These are phyloP conservation scores for Bombus terrestris DNA, from an alignment of 1,140 invertebrate genomes.

Conservation along the genomic window DNA sequence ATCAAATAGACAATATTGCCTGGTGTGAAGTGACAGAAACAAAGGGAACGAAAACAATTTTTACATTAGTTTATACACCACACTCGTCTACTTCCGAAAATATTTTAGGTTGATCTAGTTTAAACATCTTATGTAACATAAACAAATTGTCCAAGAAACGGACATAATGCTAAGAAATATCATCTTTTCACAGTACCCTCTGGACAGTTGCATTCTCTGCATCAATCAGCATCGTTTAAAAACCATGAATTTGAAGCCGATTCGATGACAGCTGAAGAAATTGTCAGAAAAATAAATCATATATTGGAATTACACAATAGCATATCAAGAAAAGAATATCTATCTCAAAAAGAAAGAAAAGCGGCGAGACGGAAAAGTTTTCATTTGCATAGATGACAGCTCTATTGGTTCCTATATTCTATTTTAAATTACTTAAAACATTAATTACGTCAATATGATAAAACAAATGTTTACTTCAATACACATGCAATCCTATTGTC, in stretches of 20 bases:
- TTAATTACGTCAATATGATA: slow-evolving; percentile 27
- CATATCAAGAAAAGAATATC: slow-evolving; percentile 90
- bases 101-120: slow-evolving; percentile 73
- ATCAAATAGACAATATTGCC: slow-evolving; percentile 93
- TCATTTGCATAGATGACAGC: slow-evolving; percentile 81
- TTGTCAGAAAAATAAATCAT: slow-evolving; percentile 93
- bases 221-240: slow-evolving; percentile 87
- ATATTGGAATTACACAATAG: slow-evolving; percentile 92
- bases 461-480: slow-evolving; percentile 6
- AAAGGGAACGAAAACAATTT: slow-evolving; percentile 85
- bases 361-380: slow-evolving; percentile 84
- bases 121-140: background rate
- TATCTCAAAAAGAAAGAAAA: slow-evolving; percentile 85
- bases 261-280: slow-evolving; percentile 88
- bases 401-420: slow-evolving; percentile 69
- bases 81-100: slow-evolving; percentile 74
- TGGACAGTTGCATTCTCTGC: slow-evolving; percentile 77
- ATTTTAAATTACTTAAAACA: slow-evolving; percentile 62
- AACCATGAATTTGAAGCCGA: slow-evolving; percentile 94
- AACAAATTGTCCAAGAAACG: background rate
- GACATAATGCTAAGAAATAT: background rate
- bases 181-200: slow-evolving; percentile 74
- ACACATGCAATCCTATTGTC: slow-evolving; percentile 12
- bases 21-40: slow-evolving; percentile 91
- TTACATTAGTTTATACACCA: slow-evolving; percentile 85